Conservation (phyloP, 2,888 invertebrate genomes). For the Lomographa bimaculata region DNA sequence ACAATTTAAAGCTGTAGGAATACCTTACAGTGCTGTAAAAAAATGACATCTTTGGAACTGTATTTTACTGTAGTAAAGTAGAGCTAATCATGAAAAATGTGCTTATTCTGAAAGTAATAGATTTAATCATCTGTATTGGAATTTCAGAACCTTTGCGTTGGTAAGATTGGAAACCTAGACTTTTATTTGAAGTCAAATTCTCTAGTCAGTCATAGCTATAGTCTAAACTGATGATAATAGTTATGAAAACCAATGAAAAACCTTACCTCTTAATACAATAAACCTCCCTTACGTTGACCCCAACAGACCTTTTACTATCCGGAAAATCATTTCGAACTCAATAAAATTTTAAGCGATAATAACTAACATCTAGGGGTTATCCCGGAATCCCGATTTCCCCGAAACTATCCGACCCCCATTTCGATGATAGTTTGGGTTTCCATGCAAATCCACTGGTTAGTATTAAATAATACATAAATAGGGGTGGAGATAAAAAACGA, state of each 20-base stretch:
- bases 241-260: constrained; percentile 6
- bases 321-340: constrained; percentile 44
- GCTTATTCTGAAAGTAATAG: no score
- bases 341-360: constrained; percentile 55
- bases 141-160: no score
- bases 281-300: constrained; percentile 14
- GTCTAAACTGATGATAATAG: no score
- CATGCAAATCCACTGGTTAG: constrained; percentile 66
- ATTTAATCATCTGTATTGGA: no score
- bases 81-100: no score
- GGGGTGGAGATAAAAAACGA: constrained; percentile 66
- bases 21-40: no score
- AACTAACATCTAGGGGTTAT: constrained; percentile 50
- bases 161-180: no score
- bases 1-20: no score
- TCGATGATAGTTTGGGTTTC: constrained; percentile 43
- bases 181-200: no score
- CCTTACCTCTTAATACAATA: constrained; percentile 17
- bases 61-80: no score
- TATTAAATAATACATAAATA: constrained; percentile 78
- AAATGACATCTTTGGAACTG: no score
- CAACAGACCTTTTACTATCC: constrained; percentile 14
- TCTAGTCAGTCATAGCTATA: no score
- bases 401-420: constrained; percentile 39
- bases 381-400: constrained; percentile 22